Percentiles rank a stretch among this genome's conserved stretches.
Conservation (phyloP, 2,113 vertebrate species). For the Erythrolamprus reginae region DNA sequence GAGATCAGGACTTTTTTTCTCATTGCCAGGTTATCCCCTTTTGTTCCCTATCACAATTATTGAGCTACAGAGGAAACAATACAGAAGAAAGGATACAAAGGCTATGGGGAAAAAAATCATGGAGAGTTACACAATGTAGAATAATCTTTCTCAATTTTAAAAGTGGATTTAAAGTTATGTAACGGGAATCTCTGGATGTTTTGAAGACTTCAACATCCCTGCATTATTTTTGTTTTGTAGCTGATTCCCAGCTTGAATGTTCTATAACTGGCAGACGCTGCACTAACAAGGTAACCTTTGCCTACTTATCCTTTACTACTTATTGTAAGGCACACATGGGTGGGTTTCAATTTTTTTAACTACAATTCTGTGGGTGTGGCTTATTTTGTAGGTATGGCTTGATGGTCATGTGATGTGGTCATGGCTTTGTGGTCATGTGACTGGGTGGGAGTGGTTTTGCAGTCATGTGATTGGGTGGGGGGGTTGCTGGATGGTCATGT, state of each 20-base stretch:
- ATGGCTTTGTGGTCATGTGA: no score
- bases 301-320: not conserved
- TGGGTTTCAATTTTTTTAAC: no score
- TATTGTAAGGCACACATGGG: no score
- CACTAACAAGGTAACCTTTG: not conserved
- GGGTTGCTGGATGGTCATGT: no score
- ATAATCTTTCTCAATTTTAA: not conserved
- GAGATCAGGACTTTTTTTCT: not conserved
- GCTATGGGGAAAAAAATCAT: not conserved
- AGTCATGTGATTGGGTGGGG: no score
- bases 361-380: no score
- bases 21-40: not conserved
- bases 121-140: not conserved
- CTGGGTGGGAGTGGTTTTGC: no score
- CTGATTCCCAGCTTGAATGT: not conserved
- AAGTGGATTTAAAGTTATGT: not conserved
- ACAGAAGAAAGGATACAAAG: not conserved
- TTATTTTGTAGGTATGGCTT: no score
- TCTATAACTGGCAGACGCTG: not conserved
- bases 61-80: not conserved
- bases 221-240: not conserved
- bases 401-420: no score
- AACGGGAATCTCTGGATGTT: not conserved
- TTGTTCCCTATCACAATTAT: not conserved
- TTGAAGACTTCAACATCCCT: not conserved